Base-by-base conservation (phyloP, 2,113 vertebrate species). In the Aegithalos caudatus region DNA sequence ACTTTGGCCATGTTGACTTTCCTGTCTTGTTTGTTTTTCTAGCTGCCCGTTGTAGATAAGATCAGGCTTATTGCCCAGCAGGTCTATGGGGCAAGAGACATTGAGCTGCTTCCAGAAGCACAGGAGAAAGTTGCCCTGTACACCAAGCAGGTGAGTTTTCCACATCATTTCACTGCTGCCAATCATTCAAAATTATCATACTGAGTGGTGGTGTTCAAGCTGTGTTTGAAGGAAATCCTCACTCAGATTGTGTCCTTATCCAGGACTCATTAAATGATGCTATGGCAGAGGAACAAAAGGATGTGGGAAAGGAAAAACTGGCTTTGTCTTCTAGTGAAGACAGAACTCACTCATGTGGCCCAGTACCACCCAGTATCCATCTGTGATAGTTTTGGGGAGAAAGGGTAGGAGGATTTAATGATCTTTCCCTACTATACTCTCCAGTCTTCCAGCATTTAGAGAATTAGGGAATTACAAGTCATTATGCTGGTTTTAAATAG, bases 61-160 rank as follows among this genome's bases (percentile, higher is more conserved):
- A 99, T 99, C 95, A 98, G 99, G 79, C 98, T 98, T 86, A 99
- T 99, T 53, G 99, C 99, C 19, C 99, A 99, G 97, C 99, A 99
- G 96, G 98, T 99, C 94, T 99, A 99, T 0, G 99, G 99, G n/a
- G 99, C 99, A 6, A 98, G 98, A 22, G 98, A 99, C 79, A 97
- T 99, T 31, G 99, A 99, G 86, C 98, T 99, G 8, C 98, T 99
- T 51, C 99, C 99, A 5, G 99, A 99, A 88, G 99, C 99, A 40
- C 98, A 99, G 88, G 98, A 98, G 72, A 99, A 99, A 96, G 98
- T 98, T 37, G 97, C 98, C 35, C 94, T 99, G 83, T 99, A 99
- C 98, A 99, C 98, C 74, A 99, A 99, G 95, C 99, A 99, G 98
- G 99, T 99, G 88, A 95, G 97, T 29, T 69, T 76, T 65, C 82